phyloP scores from a whole-genome alignment of 2,113 vertebrate genomes.

The Lophura nycthemera region DNA sequence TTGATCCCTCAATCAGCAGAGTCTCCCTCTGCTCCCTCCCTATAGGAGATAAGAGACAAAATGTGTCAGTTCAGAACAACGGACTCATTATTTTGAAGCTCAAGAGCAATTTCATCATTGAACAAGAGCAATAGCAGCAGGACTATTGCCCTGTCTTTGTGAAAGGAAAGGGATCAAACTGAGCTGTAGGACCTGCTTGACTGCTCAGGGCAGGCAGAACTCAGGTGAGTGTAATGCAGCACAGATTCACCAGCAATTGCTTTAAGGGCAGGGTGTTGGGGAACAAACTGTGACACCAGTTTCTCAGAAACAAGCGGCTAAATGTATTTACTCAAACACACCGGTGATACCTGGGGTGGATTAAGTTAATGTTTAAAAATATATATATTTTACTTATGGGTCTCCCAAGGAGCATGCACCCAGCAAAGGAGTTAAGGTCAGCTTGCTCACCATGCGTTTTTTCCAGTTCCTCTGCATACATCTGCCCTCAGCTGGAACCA shows the following conservation, averaged over 20 bases:
- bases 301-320: neutral
- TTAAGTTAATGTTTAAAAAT: neutral
- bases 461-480: neutral
- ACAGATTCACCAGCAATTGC: neutral
- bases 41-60: neutral
- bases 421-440: neutral
- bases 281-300: neutral
- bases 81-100: conserved; percentile 6
- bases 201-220: neutral
- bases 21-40: neutral
- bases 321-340: neutral
- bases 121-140: neutral
- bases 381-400: neutral
- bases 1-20: neutral
- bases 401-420: neutral
- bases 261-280: neutral
- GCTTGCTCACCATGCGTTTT: neutral
- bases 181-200: neutral
- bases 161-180: conserved; percentile 10
- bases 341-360: neutral
- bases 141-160: neutral
- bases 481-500: neutral
- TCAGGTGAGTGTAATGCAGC: neutral
- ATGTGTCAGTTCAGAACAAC: neutral
- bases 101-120: neutral